Base-by-base conservation (phyloP, 2,797 vertebrate species). In the Urocyon cinereoargenteus region DNA sequence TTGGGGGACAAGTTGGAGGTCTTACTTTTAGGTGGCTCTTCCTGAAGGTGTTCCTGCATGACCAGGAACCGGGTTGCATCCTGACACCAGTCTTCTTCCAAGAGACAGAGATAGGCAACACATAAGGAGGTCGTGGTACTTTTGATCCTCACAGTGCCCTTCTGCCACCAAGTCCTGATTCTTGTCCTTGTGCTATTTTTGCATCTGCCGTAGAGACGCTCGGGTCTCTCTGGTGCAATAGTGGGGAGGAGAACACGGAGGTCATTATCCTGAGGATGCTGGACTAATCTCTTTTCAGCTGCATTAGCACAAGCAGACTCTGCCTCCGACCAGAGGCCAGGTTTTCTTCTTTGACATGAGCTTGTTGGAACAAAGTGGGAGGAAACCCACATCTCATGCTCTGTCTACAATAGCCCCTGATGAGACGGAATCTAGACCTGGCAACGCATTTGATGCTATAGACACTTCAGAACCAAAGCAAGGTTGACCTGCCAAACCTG, bases 301-400 rank as follows among this genome's bases (percentile, higher is more conserved):
- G 57, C 64, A 89, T 86, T 66, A 78, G 73, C 59, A 59, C 78
- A 94, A 62, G 15, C 59, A 24, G 36, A 57, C 68, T 91, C 62
- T 72, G 55, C 53, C 70, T 88, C 94, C 62, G 68, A 51, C 28
- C 5, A 70, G 6, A 59, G 62, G 28, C 59, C 84, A 49, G 34
- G 14, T 95, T 90, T 95, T 95, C 86, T 96, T 95, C 86, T 86
- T 84, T 66, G 36, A 79, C 36, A 11, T 31, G 26, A 62, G 90
- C 84, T 89, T 96, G 55, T 85, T 45, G 0, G 59, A 95, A 81
- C 64, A 96, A 94, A 96, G 78, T 11, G 66, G 36, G 28, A 91
- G 55, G 86, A 61, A 96, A 90, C 8, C 66, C 55, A 6, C 28
- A 28, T 84, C 64, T 36, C 62, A 78, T 6, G 15, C 31, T 83